Base-by-base conservation (phyloP, 2,888 invertebrate genomes). In the Epistrophe grossulariae region DNA sequence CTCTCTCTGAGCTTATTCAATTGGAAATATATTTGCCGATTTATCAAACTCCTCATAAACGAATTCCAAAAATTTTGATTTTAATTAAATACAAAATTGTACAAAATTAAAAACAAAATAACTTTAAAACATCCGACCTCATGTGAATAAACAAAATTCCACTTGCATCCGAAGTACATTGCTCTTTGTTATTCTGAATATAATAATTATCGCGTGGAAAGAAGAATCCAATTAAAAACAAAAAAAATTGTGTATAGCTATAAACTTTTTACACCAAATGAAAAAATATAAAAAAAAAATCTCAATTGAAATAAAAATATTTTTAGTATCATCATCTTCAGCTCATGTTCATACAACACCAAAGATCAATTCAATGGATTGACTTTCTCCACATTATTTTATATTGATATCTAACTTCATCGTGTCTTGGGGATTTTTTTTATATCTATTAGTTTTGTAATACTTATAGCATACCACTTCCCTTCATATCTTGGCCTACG, bases 151-250 rank as follows among this genome's bases (percentile, higher is more conserved):
- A 38, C 1, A 35, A 60, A 38, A 38, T 35, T 60, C 17, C 60
- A 60, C 8, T 11, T 11, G 11, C 10, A 11, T 8, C 1, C 24
- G 19, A 60, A 17, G 60, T 40, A 0, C 40, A 60, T 60, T 60
- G 40, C 60, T 60, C 60, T 40, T 24, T 60, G 60, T 24, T 24
- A 60, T 60, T 15, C 7, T 60, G 40, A 24, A 60, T 40, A 13
- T 15, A 60, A 31, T 60, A 60, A 60, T 60, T 40, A 60, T 60
- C 13, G 19, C 4, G 8, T 13, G 11, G 40, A 60, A 40, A 19
- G 40, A 60, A 38, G 15, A 60, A 60, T 40, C 31, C 35, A 40
- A 60, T 59, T 59, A 59, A 60, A 60, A 60, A 60, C 38, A 24
- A 24, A 60, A 60, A 60, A 60, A 24, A 24, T 24, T 2, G 1